A percentile compares a stretch with the other conserved stretches of the same genome.
Conservation (phyloP, 2,113 vertebrate genomes). For the Coptodon bakossiorum region DNA sequence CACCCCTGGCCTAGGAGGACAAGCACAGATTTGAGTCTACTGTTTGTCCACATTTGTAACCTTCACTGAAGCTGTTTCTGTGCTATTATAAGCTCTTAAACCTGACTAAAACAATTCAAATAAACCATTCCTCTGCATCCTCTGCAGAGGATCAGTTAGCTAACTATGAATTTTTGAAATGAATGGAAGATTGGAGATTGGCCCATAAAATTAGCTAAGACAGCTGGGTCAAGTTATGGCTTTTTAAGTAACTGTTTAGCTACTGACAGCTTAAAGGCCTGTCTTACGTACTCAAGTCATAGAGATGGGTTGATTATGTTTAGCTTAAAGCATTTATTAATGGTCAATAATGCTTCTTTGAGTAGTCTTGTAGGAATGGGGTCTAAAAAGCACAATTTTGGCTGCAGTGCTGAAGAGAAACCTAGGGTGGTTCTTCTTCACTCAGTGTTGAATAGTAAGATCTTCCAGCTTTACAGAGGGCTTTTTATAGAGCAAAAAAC, state of each 20-base stretch:
- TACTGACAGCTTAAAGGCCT: accelerated
- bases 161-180: not conserved
- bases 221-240: not conserved
- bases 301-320: not conserved
- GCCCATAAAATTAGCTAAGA: not conserved
- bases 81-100: not conserved
- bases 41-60: not conserved
- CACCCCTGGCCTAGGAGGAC: not conserved
- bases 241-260: not conserved
- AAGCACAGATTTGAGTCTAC: not conserved
- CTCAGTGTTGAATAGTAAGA: not conserved
- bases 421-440: not conserved
- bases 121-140: not conserved
- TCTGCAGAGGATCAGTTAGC: not conserved
- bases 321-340: not conserved
- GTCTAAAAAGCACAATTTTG: not conserved
- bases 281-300: not conserved
- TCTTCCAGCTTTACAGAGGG: not conserved
- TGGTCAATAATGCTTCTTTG: not conserved
- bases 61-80: not conserved
- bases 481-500: not conserved
- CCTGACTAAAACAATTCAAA: not conserved
- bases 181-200: not conserved
- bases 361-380: not conserved
- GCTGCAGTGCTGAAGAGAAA: not conserved